Conservation (phyloP, 2,797 vertebrate species). For the Anniella stebbinsi region DNA sequence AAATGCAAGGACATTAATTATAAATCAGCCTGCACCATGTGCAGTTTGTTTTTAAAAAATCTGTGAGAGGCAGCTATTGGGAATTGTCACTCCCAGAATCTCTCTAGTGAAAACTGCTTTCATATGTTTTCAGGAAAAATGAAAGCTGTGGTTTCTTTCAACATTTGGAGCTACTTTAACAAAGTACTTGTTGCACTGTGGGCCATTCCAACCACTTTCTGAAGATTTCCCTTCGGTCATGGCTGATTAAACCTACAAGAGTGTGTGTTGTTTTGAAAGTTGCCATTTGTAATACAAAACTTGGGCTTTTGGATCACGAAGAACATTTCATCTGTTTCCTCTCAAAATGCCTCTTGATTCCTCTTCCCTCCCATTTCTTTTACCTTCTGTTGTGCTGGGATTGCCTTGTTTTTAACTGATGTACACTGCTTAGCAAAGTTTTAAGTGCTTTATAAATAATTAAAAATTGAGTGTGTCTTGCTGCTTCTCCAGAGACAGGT, state of each 20-base stretch:
- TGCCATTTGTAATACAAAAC: not conserved
- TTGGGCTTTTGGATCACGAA: not conserved
- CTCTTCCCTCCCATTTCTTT: not conserved
- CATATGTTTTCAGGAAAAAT: constrained; percentile 20
- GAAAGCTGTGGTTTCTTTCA: not conserved
- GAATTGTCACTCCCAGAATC: not conserved
- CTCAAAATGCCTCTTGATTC: not conserved
- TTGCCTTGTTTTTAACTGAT: not conserved
- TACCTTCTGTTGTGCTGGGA: too few species aligned
- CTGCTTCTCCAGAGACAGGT: not conserved
- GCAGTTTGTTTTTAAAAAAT: not conserved
- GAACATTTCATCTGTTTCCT: not conserved
- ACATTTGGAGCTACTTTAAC: constrained; percentile 19
- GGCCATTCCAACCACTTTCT: constrained; percentile 3
- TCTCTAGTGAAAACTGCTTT: not conserved
- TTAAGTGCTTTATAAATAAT: not conserved
- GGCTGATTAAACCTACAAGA: not conserved
- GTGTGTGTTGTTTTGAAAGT: not conserved
- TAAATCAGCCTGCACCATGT: not conserved
- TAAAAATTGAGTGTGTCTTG: not conserved
- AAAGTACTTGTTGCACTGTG: not conserved
- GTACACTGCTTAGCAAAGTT: not conserved
- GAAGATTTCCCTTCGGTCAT: not conserved
- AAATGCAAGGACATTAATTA: constrained; percentile 3
- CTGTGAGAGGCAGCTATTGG: not conserved